Percentiles rank a stretch among this genome's conserved stretches.
Evolutionary conservation across 2,797 vertebrate genomes (phyloP).

Genomic region (Fratercula arctica): DNA sequence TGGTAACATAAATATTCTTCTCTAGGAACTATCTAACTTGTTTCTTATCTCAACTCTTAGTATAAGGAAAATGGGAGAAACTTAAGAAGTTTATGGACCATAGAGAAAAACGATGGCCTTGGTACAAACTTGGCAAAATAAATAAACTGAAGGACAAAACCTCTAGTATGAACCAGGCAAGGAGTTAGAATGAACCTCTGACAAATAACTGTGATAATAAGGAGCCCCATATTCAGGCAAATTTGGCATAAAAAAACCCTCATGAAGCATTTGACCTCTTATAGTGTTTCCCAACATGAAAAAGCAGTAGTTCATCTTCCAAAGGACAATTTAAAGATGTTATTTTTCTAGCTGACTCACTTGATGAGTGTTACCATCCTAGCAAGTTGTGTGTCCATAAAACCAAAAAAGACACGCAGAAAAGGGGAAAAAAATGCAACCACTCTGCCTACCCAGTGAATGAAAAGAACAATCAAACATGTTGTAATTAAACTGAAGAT

Average conservation of each 20-base stretch:
- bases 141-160: background rate
- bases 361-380: background rate
- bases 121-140: background rate
- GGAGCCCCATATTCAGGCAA: background rate
- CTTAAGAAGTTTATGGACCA: background rate
- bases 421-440: background rate
- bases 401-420: background rate
- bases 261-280: background rate
- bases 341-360: background rate
- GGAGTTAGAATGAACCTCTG: background rate
- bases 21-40: background rate
- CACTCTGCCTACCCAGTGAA: background rate
- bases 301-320: background rate
- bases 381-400: background rate
- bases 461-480: constrained; percentile 42
- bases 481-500: constrained; percentile 15
- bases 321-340: background rate
- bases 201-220: background rate
- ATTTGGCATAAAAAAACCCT: background rate
- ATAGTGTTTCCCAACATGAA: background rate
- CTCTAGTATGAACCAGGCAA: background rate
- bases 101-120: background rate
- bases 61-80: background rate
- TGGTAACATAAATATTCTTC: background rate
- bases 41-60: background rate